Conservation (phyloP, 2,113 vertebrate species). For the Oncorhynchus keta region DNA sequence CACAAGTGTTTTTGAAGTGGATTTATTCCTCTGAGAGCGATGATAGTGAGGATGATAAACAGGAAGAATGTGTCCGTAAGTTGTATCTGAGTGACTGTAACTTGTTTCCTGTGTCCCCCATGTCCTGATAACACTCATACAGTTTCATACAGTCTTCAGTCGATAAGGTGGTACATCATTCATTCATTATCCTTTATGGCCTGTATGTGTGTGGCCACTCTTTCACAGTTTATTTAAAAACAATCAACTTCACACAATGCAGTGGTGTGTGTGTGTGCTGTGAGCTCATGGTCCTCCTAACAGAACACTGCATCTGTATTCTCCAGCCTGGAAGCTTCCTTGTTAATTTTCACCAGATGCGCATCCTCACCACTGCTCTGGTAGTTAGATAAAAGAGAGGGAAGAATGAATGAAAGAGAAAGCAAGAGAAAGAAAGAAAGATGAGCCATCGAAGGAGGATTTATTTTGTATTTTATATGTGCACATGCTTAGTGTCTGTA, state of each 20-base stretch:
- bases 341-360: conserved; percentile 14
- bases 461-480: too few species aligned
- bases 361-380: not conserved
- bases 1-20: too few species aligned
- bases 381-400: not conserved
- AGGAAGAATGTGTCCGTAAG: not conserved
- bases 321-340: not conserved
- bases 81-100: not conserved
- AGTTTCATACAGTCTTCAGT: not conserved
- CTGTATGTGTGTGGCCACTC: not conserved
- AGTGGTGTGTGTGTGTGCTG: not conserved
- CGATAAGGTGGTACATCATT: not conserved
- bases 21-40: not conserved
- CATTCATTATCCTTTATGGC: not conserved
- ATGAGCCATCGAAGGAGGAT: not conserved
- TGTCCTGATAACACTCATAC: not conserved
- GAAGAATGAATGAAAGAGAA: not conserved
- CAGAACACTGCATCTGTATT: not conserved
- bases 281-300: not conserved
- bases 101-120: not conserved
- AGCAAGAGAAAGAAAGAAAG: not conserved
- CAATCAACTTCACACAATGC: not conserved
- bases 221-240: not conserved
- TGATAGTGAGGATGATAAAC: not conserved
- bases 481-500: too few species aligned